Evolutionary conservation across 1,140 invertebrate genomes (phyloP), one percentile per base, ranked within the genome.

Genomic region (Papilio dardanus): DNA sequence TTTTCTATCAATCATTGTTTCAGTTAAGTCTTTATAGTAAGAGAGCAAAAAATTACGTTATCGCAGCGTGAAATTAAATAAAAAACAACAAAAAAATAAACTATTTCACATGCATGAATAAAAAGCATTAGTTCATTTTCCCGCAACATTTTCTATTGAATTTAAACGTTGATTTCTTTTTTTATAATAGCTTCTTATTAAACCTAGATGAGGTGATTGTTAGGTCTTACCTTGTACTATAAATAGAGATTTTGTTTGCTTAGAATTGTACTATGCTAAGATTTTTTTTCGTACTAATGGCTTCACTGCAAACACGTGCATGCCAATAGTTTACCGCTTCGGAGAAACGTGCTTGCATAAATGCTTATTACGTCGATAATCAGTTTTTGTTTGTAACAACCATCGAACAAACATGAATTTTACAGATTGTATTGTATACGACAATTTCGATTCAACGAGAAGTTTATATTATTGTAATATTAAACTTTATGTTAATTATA

Each of bases 261-360:
- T 30, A 21, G 21, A 50, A 46, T n/a, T 71, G 24, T 46, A 28
- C 28, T 46, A 50, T 28, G 12, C 16, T 21, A 31, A 71, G 40
- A 71, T 50, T 71, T 50, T 69, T 68, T 46, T 42, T 40, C 8
- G 10, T 16, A 46, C 68, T 46, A 71, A 40, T 42, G 21, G 8
- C 35, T 40, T 69, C 33, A 42, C 28, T n/a, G 68, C 40, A 71
- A 40, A 71, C 68, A 50, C 68, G 24, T 50, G 68, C 40, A 42
- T 50, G 24, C 21, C 68, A 50, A 71, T 71, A 71, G 68, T 71
- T 71, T 71, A 71, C 42, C 68, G 40, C 40, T 71, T 50, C 40
- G 42, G 14, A 50, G 37, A 71, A 71, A 71, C 68, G 37, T 71
- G 68, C 40, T 46, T 50, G 14, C 37, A 71, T 71, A 71, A 71